Base-by-base conservation (phyloP, 2,888 invertebrate genomes). In the Andrena bucephala region DNA sequence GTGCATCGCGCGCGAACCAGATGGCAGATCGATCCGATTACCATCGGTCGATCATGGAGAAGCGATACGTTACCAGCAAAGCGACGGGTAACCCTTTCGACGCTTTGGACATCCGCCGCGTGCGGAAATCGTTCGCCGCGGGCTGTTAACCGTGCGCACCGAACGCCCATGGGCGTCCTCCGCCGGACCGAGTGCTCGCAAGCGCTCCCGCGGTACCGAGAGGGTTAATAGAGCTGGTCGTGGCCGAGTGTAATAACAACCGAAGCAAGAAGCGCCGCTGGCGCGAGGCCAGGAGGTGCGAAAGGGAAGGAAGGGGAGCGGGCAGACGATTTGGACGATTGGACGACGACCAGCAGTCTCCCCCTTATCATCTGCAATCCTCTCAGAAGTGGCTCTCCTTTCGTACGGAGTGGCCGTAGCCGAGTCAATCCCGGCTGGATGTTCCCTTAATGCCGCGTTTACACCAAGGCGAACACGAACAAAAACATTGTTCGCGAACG, bases 211-310 rank as follows among this genome's bases (percentile, higher is more conserved):
- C 42, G 42, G 13, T 42, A 42, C 42, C 42, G 13, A 42, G 42
- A 13, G 42, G 13, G 13, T 42, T 42, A 42, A 42, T 5, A 16
- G 42, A 42, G 42, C 16, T 42, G 42, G 16, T 42, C 42, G 42
- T 4, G 4, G 42, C 42, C 42, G 42, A 42, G 42, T 5, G 42
- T 16, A 42, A 33, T n/a, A 52, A 72, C n/a, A 63, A 27, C 3
- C 24, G 13, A 27, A 16, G 27, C n/a, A 63, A 72, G 63, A 33
- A 54, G 10, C 24, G n/a, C 10, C 13, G 10, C 50, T 72, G 71
- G 63, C 71, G 33, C 33, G n/a, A n/a, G 50, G 63, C 63, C 62
- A 63, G 24, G 10, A 33, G 50, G 8, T 3, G n/a, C 13, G 57
- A 16, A 27, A 10, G n/a, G 13, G 16, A n/a, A 10, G 31, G 29